Evolutionary conservation across 2,888 invertebrate species (phyloP).

Genomic region (Tetragonisca angustula): DNA sequence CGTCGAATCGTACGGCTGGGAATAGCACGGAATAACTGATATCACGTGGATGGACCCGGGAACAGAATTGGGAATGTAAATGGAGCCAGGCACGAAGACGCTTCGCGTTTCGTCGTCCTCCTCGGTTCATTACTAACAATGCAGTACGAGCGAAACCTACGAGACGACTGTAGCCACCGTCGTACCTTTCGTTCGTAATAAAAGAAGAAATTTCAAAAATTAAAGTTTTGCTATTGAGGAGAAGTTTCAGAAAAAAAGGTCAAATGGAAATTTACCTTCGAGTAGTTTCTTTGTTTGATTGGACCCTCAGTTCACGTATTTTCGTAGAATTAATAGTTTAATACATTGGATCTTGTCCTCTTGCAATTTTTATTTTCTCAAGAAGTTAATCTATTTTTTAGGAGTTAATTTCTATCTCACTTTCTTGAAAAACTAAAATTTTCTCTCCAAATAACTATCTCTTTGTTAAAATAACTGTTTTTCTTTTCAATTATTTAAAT

Average conservation of each 20-base stretch:
- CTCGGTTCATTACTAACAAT: constrained; percentile 12
- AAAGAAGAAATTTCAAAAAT: background rate
- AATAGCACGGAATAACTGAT: constrained; percentile 75
- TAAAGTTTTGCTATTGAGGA: too few relatives aligned
- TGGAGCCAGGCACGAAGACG: constrained; percentile 43
- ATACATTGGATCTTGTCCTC: too few relatives aligned
- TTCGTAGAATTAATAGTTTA: too few relatives aligned
- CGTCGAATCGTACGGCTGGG: constrained; percentile 71
- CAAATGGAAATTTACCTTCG: background rate
- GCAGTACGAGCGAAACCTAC: background rate
- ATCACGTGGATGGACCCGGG: constrained; percentile 58
- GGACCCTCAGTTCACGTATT: too few relatives aligned
- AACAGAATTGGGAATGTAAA: constrained; percentile 46
- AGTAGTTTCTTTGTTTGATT: background rate
- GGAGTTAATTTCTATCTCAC: too few relatives aligned
- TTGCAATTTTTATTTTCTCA: too few relatives aligned
- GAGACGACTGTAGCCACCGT: background rate
- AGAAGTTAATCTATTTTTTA: too few relatives aligned
- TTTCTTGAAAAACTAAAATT: too few relatives aligned
- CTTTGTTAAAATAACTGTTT: too few relatives aligned
- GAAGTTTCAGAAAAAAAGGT: background rate
- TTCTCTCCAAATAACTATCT: too few relatives aligned
- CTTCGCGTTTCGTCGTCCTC: background rate
- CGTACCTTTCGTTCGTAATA: background rate
- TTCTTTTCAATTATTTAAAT: too few relatives aligned